Base-by-base conservation (phyloP, 2,797 vertebrate species). In the Ficedula albicollis region DNA sequence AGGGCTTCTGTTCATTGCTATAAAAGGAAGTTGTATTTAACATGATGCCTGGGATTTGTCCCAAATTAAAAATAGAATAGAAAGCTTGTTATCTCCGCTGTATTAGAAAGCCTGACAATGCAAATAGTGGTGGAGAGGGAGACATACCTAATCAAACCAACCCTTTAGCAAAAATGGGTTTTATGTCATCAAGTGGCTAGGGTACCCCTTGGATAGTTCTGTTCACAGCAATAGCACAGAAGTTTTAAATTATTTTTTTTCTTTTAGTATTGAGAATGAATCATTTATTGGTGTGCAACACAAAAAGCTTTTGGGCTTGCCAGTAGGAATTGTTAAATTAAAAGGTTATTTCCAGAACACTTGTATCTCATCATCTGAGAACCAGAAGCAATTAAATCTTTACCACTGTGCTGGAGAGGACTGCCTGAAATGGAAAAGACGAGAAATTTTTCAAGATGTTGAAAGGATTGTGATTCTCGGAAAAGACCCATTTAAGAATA, bases 301-400 rank as follows among this genome's bases (percentile, higher is more conserved):
- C 27, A 59, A 52, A 80, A 84, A 73, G 25, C 32, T 87, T 88
- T 66, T 1, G 4, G 48, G 27, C 59, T 87, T 86, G 85, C 80
- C 52, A 67, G 34, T 30, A 90, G 84, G 89, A 95, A 88, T 70
- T 94, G 69, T 94, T 94, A 92, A 90, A 88, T 95, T 93, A 93
- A 95, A 90, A 82, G 63, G 34, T 84, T 93, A 46, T 86, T 96
- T 97, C 85, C 85, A 92, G 82, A 91, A 84, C 82, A 59, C 69
- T 95, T 94, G 67, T 92, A 87, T 96, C 58, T 87, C 82, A 82
- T 89, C 87, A 64, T 85, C 58, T 78, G 43, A 95, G 59, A 76
- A 93, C 62, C 55, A 93, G 91, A 96, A 94, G 89, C 85, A 93
- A 92, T 91, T 94, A 92, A 84, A 82, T 93, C 52, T 82, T 92